Base-by-base conservation (phyloP, 1,140 invertebrate genomes). In the Calycopis cecrops region DNA sequence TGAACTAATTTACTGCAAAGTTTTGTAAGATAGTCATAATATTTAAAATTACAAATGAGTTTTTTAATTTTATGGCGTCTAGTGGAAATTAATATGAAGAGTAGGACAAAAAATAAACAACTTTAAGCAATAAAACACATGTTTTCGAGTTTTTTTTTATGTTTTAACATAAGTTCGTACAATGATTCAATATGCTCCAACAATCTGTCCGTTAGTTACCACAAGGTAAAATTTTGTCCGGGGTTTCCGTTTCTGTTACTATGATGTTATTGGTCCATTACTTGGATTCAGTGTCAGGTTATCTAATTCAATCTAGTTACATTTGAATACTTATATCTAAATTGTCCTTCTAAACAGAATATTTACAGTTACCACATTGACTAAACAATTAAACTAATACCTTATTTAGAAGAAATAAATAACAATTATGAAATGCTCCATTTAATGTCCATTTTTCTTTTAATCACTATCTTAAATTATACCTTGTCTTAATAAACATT, bases 361-460 rank as follows among this genome's bases (percentile, higher is more conserved):
- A 85, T 85, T 82, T 85, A 83, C 82, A 85, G 62, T 71, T 77
- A 80, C 67, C 77, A 79, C 73, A 79, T 75, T 78, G 75, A 83
- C 79, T 83, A 85, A 83, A 76, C 72, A 83, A 79, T 83, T 83
- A 83, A 62, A 78, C 75, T 82, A 83, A 83, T 74, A 71, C 75
- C 76, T 80, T 81, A 81, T 81, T 71, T 78, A 81, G 67, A 79
- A 75, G 73, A 76, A 83, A 85, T 85, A 85, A 85, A 83, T 85
- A 83, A 85, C 79, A 74, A 85, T 83, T 85, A 85, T 85, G 79
- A 85, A 85, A 85, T 81, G 78, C 75, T 79, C 73, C 63, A 74
- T 80, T 80, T 69, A 79, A 79, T 80, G 75, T 77, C 66, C 66
- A 28, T 28, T 28, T 28, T 28, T 28, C 21, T 73, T 85, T 82